Percentiles rank a stretch among this genome's conserved stretches.
Evolutionary conservation across 2,797 vertebrate species (phyloP).

Genomic region (Cottoperca gobio): DNA sequence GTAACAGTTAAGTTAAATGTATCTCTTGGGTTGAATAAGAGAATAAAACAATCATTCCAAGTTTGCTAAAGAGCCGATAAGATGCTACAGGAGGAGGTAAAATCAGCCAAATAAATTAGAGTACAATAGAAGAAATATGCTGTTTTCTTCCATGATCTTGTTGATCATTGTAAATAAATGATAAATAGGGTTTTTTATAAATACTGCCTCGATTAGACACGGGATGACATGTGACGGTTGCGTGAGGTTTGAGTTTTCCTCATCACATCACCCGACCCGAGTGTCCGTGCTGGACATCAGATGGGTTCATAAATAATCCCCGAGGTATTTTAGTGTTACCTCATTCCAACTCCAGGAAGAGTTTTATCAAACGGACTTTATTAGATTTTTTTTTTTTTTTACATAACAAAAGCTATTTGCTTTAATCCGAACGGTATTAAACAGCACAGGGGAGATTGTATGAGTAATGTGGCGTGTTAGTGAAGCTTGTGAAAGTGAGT

Average conservation of each 20-base stretch:
- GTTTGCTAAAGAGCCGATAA: not conserved
- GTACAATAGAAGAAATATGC: not conserved
- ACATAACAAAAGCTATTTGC: constrained; percentile 67
- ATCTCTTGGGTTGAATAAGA: not conserved
- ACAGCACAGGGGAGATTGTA: constrained; percentile 23
- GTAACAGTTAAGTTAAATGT: not conserved
- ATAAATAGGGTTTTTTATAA: constrained; percentile 13
- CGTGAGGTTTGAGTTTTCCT: constrained; percentile 24
- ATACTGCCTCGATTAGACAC: not conserved
- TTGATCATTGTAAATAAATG: not conserved
- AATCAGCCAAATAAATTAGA: not conserved
- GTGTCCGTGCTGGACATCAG: constrained; percentile 23
- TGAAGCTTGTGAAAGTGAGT: constrained; percentile 19
- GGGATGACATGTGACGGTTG: not conserved
- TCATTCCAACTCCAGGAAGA: constrained; percentile 21
- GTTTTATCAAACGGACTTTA: constrained; percentile 51
- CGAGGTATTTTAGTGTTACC: constrained; percentile 44
- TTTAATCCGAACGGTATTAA: constrained; percentile 68
- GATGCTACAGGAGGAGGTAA: not conserved
- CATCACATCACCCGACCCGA: constrained; percentile 14
- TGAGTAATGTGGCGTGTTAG: constrained; percentile 30
- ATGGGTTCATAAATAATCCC: constrained; percentile 62
- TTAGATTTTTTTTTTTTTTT: constrained; percentile 50
- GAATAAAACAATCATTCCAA: not conserved
- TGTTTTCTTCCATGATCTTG: not conserved